phyloP scores from a whole-genome alignment of 2,797 vertebrate genomes.

The Pempheris klunzingeri region DNA sequence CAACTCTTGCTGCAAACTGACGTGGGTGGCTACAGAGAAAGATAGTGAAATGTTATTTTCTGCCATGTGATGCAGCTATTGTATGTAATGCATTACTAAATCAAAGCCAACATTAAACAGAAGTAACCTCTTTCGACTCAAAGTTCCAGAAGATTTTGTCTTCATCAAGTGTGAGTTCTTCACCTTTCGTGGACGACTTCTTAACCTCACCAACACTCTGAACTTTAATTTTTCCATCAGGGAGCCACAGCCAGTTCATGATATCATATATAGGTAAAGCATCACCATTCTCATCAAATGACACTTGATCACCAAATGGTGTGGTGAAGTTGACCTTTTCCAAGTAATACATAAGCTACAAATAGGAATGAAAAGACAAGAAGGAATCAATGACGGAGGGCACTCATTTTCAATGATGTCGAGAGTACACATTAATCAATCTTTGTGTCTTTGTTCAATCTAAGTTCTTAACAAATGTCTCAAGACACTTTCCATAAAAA shows the following conservation, averaged over 20 bases:
- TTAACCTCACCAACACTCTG: constrained; percentile 73
- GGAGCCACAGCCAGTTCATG: constrained; percentile 77
- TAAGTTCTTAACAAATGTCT: too few species aligned
- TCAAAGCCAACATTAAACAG: not conserved
- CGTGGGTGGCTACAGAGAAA: constrained; percentile 53
- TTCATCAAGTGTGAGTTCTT: constrained; percentile 69
- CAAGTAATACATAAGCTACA: constrained; percentile 76
- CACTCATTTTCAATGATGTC: too few species aligned
- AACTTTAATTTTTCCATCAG: constrained; percentile 57
- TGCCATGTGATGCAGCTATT: not conserved
- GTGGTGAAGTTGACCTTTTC: constrained; percentile 78
- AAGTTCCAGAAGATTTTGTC: constrained; percentile 78
- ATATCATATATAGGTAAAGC: constrained; percentile 79
- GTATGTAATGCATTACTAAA: constrained; percentile 9
- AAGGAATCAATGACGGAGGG: too few species aligned
- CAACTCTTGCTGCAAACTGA: constrained; percentile 80
- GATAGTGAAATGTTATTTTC: not conserved
- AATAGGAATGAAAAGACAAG: not conserved
- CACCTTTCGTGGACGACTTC: constrained; percentile 38
- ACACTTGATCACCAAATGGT: constrained; percentile 77
- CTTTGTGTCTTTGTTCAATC: too few species aligned
- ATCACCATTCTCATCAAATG: constrained; percentile 82
- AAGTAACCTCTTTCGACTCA: constrained; percentile 36
- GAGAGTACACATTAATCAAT: too few species aligned
- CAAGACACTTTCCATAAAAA: too few species aligned